A percentile compares a stretch with the other conserved stretches of the same genome.
Evolutionary conservation across 1,140 invertebrate species (phyloP).

Genomic region (Lepidurus packardi): DNA sequence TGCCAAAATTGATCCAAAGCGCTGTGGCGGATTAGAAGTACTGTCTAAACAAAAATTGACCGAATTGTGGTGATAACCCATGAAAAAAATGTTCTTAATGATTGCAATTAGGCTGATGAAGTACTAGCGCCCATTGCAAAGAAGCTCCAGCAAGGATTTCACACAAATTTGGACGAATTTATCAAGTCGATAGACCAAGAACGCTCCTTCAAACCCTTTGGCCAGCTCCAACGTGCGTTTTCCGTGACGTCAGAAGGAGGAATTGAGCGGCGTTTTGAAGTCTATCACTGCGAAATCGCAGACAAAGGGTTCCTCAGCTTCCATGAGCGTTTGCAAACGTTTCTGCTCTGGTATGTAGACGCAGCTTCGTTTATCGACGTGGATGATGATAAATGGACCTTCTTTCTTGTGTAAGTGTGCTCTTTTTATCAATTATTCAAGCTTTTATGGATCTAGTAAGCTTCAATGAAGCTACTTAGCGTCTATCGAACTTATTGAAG

Average conservation of each 20-base stretch:
- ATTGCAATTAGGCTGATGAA: constrained; percentile 64
- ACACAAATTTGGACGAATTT: constrained; percentile 65
- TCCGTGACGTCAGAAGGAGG: constrained; percentile 36
- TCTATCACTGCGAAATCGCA: constrained; percentile 66
- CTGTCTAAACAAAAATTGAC: neutral
- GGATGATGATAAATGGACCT: constrained; percentile 86
- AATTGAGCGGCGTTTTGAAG: constrained; percentile 59
- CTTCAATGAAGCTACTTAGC: neutral
- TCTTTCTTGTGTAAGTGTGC: constrained; percentile 75
- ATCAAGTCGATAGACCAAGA: constrained; percentile 60
- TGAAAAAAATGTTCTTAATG: constrained; percentile 23
- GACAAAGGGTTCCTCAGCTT: constrained; percentile 68
- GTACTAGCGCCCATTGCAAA: constrained; percentile 61
- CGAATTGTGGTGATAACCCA: too few species aligned
- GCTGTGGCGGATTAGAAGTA: constrained; percentile 41
- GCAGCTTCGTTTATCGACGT: constrained; percentile 85
- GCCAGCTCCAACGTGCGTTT: constrained; percentile 59
- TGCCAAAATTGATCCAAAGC: constrained; percentile 54
- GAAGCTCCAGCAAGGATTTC: constrained; percentile 53
- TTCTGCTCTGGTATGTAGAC: constrained; percentile 92
- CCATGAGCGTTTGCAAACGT: constrained; percentile 80
- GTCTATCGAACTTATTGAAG: neutral
- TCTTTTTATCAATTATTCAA: neutral
- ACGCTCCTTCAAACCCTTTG: constrained; percentile 62
- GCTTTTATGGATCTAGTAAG: neutral